A percentile compares a stretch with the other conserved stretches of the same genome.
phyloP scores from a whole-genome alignment of 2,888 invertebrate genomes.

The Unio pictorum region DNA sequence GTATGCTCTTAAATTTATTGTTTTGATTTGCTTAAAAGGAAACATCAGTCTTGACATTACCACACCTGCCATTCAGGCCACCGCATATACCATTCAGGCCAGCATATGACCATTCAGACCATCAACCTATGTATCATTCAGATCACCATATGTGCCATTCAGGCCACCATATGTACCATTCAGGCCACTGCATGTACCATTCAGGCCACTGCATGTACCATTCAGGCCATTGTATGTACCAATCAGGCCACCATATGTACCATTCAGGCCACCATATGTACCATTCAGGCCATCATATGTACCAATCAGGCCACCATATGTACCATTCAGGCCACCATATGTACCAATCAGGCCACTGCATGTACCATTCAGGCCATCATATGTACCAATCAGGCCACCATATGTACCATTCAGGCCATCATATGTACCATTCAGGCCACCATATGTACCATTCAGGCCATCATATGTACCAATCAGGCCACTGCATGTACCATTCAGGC shows the following conservation, averaged over 20 bases:
- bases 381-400: neutral
- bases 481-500: neutral
- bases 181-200: too few species aligned
- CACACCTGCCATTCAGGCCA: neutral
- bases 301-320: neutral
- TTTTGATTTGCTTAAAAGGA: neutral
- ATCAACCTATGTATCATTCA: too few species aligned
- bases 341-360: neutral
- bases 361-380: too few species aligned
- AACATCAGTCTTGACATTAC: neutral
- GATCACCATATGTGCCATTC: neutral
- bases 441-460: too few species aligned
- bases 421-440: too few species aligned
- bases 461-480: too few species aligned
- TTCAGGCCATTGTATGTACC: neutral
- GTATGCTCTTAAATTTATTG: conserved; percentile 12
- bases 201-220: too few species aligned
- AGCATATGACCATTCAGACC: neutral
- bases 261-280: neutral
- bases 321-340: neutral
- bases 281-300: too few species aligned
- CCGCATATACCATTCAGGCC: too few species aligned
- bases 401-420: neutral
- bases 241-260: too few species aligned
- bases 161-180: neutral